Evolutionary conservation across 2,113 vertebrate genomes (phyloP), one percentile per base, ranked within the genome.

Genomic region (Tyrannus savana): DNA sequence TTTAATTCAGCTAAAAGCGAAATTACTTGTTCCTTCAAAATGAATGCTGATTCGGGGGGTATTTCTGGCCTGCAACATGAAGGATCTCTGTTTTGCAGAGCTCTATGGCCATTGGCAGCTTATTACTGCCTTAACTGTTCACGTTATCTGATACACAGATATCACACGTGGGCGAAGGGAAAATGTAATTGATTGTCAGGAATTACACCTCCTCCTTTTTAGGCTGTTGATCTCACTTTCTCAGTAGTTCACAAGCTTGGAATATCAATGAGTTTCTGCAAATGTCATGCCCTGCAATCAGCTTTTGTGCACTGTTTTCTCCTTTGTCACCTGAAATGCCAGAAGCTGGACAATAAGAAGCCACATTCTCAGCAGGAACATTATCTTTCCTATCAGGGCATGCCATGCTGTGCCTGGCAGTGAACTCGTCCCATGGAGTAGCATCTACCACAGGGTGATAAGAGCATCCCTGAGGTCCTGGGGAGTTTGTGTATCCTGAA

Each of bases 1-100:
- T 80, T 84, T 53, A 86, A 92, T 92, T 90, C 49, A 44, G 39
- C 37, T 92, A 75, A 84, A 95, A 81, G 60, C 84, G 24, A 86
- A 86, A 82, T 90, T 24, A 88, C 46, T 84, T 42, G 14, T 59
- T 95, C 62, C 60, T 89, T 90, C 87, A 71, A 87, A 89, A 82
- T 17, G 39, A 93, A 17, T 4, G 7, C 81, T 59, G 62, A 66
- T 64, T 90, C 6, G 4, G 55, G 42, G 50, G 16, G 22, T 73
- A 81, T 84, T 96, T 73, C 62, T 91, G 84, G 49, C 42, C 64
- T 66, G 58, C 31, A 82, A 73, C 16, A 67, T 28, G 74, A 94
- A 67, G 42, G 27, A 73, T 49, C 14, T 87, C 73, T 87, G 17
- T 77, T 73, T 88, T 85, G 27, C 27, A 46, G 63, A 72, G 63